Base-by-base conservation (phyloP, 2,113 vertebrate genomes). In the Jacana jacana region DNA sequence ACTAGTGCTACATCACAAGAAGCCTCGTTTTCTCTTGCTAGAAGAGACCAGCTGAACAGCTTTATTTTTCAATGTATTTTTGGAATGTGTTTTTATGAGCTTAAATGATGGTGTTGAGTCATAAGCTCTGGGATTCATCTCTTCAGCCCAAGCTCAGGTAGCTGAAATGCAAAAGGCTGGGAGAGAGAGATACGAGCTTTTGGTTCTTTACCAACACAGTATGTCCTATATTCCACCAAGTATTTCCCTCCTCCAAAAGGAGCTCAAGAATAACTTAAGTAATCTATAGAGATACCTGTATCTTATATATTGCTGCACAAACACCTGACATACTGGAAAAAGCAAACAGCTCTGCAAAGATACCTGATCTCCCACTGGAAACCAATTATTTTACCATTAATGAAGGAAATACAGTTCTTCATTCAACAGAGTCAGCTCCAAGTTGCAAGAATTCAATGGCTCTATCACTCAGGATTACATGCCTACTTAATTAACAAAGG, bases 11-110 rank as follows among this genome's bases (percentile, higher is more conserved):
- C 78, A 93, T 91, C 91, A 94, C 84, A 66, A 17, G 89, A 95
- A 95, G 75, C 64, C 76, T 96, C 6, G 0, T 89, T 95, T 89
- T 84, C 82, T 93, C 28, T 42, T 61, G 77, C 65, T 89, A 94
- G 79, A 88, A 80, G 65, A 94, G 89, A 52, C 55, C 51, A 91
- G 54, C 58, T 81, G 73, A 97, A 95, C 44, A 94, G 44, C 17
- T 95, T 97, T 96, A 93, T 94, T 97, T 86, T 95, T 73, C 78
- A 88, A 15, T 57, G 61, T 93, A 95, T 96, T 97, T 97, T 96
- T 95, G 73, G 92, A 97, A 95, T 28, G n/a, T 80, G n/a, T 69
- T 95, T 97, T 96, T 96, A 81, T 91, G 88, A 95, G 88, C 70
- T 91, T 92, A 96, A 95, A 96, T 68, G 23, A 77, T 73, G 69